Base-by-base conservation (phyloP, 2,888 invertebrate species). In the Cacoxenus indagator region DNA sequence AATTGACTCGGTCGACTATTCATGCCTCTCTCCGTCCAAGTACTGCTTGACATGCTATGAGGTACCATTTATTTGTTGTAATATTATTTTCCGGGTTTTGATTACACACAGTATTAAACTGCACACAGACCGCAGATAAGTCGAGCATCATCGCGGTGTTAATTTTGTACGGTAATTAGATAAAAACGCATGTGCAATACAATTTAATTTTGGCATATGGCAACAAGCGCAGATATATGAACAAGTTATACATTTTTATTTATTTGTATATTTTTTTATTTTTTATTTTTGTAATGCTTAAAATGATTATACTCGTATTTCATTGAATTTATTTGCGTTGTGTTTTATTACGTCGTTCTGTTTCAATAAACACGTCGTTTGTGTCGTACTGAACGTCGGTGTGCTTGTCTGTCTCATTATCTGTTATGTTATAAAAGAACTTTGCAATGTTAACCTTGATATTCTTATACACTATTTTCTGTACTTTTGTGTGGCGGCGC, bases 1-100 rank as follows among this genome's bases (percentile, higher is more conserved):
- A 14, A 37, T 37, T 37, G 37, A 11, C 37, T n/a, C n/a, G n/a
- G n/a, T n/a, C n/a, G n/a, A n/a, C n/a, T n/a, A n/a, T n/a, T n/a
- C n/a, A n/a, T n/a, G 8, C 37, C 9, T 37, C 14, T 37, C 14
- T 1, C 37, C 8, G 9, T 37, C 37, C 14, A 8, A 1, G 37
- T 37, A 1, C 37, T 4, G 4, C 14, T 37, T n/a, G n/a, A n/a
- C n/a, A n/a, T n/a, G n/a, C n/a, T n/a, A n/a, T n/a, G n/a, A n/a
- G n/a, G n/a, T n/a, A n/a, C n/a, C n/a, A n/a, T n/a, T 37, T 14
- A 64, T 26, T 48, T 48, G 57, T 72, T 71, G 78, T 73, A 72
- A 78, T 75, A 82, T 78, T 67, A 73, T 66, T 76, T 84, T 82
- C 84, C 81, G 84, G 83, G 83, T 81, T 78, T 73, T 46, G 72